Evolutionary conservation across 2,113 vertebrate species (phyloP).

Genomic region (Copsychus sechellarum): DNA sequence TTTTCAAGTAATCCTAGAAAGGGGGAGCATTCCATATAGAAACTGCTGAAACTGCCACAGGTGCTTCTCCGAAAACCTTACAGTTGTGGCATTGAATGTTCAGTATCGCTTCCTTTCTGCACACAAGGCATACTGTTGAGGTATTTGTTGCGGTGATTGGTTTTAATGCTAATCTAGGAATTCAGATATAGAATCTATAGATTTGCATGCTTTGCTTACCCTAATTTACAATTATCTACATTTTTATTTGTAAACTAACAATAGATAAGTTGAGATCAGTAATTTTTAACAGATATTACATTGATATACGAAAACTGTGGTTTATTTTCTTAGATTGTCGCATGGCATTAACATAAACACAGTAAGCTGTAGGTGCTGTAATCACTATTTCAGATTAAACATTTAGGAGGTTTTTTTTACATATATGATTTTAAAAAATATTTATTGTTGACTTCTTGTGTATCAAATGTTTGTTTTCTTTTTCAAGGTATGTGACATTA

Average conservation of each 20-base stretch:
- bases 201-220: constrained; percentile 99
- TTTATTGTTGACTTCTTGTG: not conserved
- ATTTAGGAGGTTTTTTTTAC: constrained; percentile 13
- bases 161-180: constrained; percentile 99
- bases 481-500: constrained; percentile 75
- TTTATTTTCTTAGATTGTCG: constrained; percentile 80
- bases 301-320: constrained; percentile 81
- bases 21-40: constrained; percentile 99
- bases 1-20: constrained; percentile 99
- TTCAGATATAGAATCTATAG: constrained; percentile 91
- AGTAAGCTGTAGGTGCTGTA: constrained; percentile 77
- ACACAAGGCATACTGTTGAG: constrained; percentile 99
- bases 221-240: constrained; percentile 87
- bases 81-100: constrained; percentile 99
- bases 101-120: constrained; percentile 99
- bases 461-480: constrained; percentile 38
- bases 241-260: constrained; percentile 91
- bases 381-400: constrained; percentile 46
- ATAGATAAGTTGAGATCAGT: constrained; percentile 82
- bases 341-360: constrained; percentile 86
- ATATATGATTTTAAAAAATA: not conserved
- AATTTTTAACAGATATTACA: constrained; percentile 78
- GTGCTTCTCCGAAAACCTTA: constrained; percentile 99
- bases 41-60: constrained; percentile 99
- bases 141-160: constrained; percentile 99